These are phyloP conservation scores for Spinibarbus caldwelli DNA, from an alignment of 2,797 vertebrate genomes.

Conservation along the genomic window DNA sequence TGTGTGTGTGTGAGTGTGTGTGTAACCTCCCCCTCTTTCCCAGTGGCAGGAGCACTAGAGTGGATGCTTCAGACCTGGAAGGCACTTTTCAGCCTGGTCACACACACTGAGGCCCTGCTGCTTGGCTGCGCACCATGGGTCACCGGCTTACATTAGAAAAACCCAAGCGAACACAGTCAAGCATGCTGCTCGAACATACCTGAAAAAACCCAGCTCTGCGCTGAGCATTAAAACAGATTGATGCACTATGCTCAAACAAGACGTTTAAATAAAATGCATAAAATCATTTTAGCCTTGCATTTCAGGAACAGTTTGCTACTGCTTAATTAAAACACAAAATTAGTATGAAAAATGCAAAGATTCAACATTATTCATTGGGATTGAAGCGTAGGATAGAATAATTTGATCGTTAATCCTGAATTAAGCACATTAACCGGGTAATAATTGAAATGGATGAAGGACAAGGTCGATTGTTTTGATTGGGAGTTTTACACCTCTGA, in stretches of 20 bases:
- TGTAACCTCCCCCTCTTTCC: constrained; percentile 46
- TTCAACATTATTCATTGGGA: constrained; percentile 8
- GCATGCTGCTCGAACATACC: constrained; percentile 71
- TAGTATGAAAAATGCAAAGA: not conserved
- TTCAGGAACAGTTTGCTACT: not conserved
- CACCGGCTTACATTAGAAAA: constrained; percentile 78
- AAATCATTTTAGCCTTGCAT: not conserved
- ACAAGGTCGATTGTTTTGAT: constrained; percentile 65
- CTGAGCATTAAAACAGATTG: constrained; percentile 37
- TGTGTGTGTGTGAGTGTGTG: constrained; percentile 33
- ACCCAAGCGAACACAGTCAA: constrained; percentile 73
- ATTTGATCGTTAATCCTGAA: constrained; percentile 59
- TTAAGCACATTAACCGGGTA: constrained; percentile 55
- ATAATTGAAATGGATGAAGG: constrained; percentile 62
- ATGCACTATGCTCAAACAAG: constrained; percentile 43
- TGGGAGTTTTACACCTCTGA: constrained; percentile 54
- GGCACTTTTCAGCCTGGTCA: constrained; percentile 81
- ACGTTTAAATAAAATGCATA: constrained; percentile 5
- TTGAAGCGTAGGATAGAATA: constrained; percentile 42
- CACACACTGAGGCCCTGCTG: constrained; percentile 75
- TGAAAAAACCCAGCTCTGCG: constrained; percentile 63
- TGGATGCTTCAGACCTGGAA: constrained; percentile 74
- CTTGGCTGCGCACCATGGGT: constrained; percentile 79
- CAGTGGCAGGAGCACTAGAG: constrained; percentile 65
- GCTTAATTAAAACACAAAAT: not conserved